These are phyloP conservation scores for Misgurnus mizolepis DNA, from an alignment of 2,113 vertebrate species.

Conservation along the genomic window DNA sequence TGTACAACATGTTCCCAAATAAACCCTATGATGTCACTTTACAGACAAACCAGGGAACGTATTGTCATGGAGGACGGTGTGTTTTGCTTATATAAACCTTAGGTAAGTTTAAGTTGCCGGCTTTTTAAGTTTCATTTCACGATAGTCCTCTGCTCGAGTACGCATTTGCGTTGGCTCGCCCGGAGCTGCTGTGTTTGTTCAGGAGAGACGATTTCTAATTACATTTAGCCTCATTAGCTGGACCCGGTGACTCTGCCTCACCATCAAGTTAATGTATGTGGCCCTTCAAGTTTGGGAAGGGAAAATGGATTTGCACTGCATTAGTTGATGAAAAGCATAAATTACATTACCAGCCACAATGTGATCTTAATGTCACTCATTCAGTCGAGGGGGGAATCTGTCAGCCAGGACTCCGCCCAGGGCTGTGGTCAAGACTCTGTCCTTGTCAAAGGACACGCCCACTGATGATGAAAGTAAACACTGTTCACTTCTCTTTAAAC, in stretches of 20 bases:
- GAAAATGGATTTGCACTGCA: slow-evolving; percentile 80
- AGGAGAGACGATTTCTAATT: slow-evolving; percentile 71
- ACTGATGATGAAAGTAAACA: neutral
- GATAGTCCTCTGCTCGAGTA: slow-evolving; percentile 16
- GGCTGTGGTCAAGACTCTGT: neutral
- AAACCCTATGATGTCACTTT: neutral
- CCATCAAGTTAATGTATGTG: slow-evolving; percentile 80
- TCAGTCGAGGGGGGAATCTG: slow-evolving; percentile 36
- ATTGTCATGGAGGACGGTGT: slow-evolving; percentile 2
- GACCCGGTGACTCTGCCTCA: slow-evolving; percentile 66
- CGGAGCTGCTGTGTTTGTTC: slow-evolving; percentile 41
- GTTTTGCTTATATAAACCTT: neutral
- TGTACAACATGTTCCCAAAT: slow-evolving; percentile 20
- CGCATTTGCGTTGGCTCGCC: slow-evolving; percentile 50
- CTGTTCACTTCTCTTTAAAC: slow-evolving; percentile 8
- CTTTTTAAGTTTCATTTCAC: slow-evolving; percentile 25
- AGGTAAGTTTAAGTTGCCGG: neutral
- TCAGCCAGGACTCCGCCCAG: slow-evolving; percentile 16
- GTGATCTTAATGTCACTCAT: slow-evolving; percentile 77
- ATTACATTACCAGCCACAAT: slow-evolving; percentile 77
- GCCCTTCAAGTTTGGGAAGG: slow-evolving; percentile 69
- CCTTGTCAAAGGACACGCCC: slow-evolving; percentile 8
- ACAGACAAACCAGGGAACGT: neutral
- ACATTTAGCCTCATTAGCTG: slow-evolving; percentile 76
- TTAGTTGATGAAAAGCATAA: slow-evolving; percentile 80